Evolutionary conservation across 2,797 vertebrate genomes (phyloP).

Genomic region (Mionectes olivaceus): DNA sequence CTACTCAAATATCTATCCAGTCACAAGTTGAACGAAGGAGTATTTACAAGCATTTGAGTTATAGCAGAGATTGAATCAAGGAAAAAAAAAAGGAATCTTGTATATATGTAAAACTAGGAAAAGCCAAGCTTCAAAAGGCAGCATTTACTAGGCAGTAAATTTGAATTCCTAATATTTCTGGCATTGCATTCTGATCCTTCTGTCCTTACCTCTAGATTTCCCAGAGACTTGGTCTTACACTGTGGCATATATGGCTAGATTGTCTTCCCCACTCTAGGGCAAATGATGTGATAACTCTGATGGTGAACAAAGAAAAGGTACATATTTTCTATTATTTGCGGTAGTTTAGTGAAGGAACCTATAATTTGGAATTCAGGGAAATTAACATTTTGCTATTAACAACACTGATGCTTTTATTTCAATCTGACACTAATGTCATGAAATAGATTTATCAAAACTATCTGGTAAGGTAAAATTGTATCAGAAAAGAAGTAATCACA

Average conservation of each 20-base stretch:
- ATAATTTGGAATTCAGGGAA: background rate
- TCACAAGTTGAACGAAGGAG: background rate
- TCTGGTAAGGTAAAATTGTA: background rate
- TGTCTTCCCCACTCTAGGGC: background rate
- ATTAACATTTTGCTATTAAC: background rate
- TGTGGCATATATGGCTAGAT: background rate
- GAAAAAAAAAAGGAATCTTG: background rate
- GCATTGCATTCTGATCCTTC: background rate
- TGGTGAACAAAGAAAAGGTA: background rate
- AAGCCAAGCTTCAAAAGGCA: background rate
- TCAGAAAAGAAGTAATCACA: background rate
- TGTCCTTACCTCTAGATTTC: background rate
- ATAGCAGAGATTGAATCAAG: background rate
- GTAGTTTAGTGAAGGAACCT: background rate
- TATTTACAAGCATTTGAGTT: background rate
- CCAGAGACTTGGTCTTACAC: accelerated
- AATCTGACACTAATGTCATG: background rate
- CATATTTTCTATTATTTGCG: background rate
- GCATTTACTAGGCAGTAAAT: background rate
- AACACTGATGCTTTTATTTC: background rate
- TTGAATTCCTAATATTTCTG: background rate
- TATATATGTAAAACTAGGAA: background rate
- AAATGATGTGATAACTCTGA: background rate
- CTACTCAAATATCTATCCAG: background rate
- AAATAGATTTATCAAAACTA: background rate